Evolutionary conservation across 2,797 vertebrate genomes (phyloP).

Genomic region (Cossypha polioptera): DNA sequence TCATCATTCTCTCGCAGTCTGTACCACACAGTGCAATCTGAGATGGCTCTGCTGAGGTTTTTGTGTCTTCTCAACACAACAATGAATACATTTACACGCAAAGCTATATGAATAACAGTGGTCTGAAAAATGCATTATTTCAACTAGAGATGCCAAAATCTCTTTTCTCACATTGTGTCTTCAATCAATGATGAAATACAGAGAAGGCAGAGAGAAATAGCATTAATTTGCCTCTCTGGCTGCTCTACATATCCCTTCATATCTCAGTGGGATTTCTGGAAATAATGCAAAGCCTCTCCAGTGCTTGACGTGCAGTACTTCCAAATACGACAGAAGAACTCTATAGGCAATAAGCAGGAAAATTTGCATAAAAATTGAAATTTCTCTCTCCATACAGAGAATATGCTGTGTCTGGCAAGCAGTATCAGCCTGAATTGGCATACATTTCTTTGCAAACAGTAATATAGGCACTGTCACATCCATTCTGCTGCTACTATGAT

Average conservation of each 20-base stretch:
- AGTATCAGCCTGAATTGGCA: background rate
- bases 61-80: background rate
- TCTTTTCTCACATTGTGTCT: background rate
- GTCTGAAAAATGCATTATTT: background rate
- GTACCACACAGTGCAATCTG: background rate
- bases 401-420: constrained; percentile 27
- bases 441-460: constrained; percentile 15
- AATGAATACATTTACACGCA: background rate
- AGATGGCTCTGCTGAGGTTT: background rate
- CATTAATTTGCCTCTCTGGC: background rate
- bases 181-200: background rate
- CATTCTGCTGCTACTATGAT: constrained; percentile 6
- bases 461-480: background rate
- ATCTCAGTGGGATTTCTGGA: background rate
- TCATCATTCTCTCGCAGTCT: background rate
- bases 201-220: background rate
- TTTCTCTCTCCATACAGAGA: constrained; percentile 43
- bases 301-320: background rate
- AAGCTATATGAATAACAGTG: background rate
- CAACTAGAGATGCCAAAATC: background rate
- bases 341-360: background rate
- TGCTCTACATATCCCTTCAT: background rate
- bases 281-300: background rate
- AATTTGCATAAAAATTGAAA: constrained; percentile 57
- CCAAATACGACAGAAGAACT: background rate